A percentile compares a stretch with the other conserved stretches of the same genome.
Conservation (phyloP, 2,113 vertebrate genomes). For the Campylomormyrus tamandua region DNA sequence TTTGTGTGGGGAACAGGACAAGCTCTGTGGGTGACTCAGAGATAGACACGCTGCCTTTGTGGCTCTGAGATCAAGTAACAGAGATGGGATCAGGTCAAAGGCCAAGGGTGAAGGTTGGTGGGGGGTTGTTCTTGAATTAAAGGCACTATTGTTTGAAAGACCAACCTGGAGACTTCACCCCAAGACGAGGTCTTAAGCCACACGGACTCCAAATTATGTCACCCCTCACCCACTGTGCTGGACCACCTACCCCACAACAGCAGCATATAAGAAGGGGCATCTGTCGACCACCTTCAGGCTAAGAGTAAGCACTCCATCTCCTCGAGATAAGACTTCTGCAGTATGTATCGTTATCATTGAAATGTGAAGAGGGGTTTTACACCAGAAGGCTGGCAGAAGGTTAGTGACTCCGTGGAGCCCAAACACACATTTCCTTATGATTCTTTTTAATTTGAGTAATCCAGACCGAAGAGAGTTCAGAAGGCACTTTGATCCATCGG, state of each 20-base stretch:
- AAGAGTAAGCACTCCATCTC: not conserved
- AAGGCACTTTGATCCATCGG: not conserved
- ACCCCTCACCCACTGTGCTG: not conserved
- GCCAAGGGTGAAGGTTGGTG: constrained; percentile 14
- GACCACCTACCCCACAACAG: not conserved
- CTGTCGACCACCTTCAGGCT: not conserved
- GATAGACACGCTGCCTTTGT: not conserved
- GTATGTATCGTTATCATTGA: not conserved
- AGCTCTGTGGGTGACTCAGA: not conserved
- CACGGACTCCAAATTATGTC: not conserved
- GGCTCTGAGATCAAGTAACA: not conserved
- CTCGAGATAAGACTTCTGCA: not conserved
- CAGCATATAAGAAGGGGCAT: not conserved
- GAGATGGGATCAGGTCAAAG: not conserved
- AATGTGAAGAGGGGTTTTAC: not conserved
- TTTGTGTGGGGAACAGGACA: constrained; percentile 6
- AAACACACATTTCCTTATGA: not conserved
- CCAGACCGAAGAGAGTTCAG: not conserved
- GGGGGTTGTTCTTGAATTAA: constrained; percentile 2
- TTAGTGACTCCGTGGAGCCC: not conserved
- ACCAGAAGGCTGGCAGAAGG: not conserved
- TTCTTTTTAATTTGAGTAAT: not conserved
- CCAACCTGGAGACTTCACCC: not conserved
- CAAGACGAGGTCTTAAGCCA: not conserved
- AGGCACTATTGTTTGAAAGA: not conserved